Evolutionary conservation across 2,888 invertebrate genomes (phyloP), one percentile per base, ranked within the genome.

Genomic region (Doris montereyensis): DNA sequence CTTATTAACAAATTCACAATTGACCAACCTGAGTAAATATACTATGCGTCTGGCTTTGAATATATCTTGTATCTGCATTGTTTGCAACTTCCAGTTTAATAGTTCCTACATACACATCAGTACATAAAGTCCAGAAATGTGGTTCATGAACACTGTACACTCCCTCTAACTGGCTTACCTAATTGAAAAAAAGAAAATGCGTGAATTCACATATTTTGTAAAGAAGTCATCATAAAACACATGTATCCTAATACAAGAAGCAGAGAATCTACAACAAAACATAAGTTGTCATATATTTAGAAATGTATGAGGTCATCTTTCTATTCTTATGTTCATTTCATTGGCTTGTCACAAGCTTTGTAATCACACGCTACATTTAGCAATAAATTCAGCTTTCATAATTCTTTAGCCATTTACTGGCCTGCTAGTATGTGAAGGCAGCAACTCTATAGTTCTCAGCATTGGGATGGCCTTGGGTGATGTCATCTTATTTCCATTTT

Each of bases 61-160:
- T 96, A 91, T 98, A 98, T 89, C 96, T 95, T 0, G 97, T 95
- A 92, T 98, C 98, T 10, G 97, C 97, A 86, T 95, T 95, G 88
- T 95, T 94, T 0, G 97, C 95, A n/a, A 98, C 98, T 92, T 98
- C 98, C 77, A 99, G 92, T 92, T 98, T 99, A 76, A 99, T 92
- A 84, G 96, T 96, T 84, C 98, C 98, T 0, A 98, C 95, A 90
- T 95, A 97, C 80, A 96, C 94, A 86, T 97, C 97, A 90, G 97
- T 97, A 91, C 98, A 98, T 82, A 99, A 93, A 17, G 98, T 99
- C 98, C 98, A 99, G 92, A 99, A 98, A 91, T 98, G 98, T 1
- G 97, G 97, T 87, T 99, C 98, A 89, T 98, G 97, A 13, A 98
- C 97, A 80, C 97, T 96, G 90, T 97, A 96, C 24, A 98, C 98